phyloP scores from a whole-genome alignment of 2,113 vertebrate genomes.

The Elephas maximus region DNA sequence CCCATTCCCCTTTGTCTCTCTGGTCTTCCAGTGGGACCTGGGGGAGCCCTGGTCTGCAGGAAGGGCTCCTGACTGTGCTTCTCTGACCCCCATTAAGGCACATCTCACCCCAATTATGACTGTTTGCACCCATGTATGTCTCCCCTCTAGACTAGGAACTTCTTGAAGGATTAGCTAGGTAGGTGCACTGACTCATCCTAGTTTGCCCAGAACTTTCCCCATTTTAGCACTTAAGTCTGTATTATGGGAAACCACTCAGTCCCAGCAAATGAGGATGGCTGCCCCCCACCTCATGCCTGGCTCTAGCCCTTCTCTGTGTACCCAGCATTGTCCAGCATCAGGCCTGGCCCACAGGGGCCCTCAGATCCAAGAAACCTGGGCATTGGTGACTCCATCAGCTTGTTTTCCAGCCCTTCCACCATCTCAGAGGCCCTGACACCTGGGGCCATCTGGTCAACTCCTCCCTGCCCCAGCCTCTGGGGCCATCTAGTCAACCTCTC shows the following conservation, averaged over 20 bases:
- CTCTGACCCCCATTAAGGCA: rapidly evolving
- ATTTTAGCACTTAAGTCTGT: not conserved
- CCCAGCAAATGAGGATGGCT: not conserved
- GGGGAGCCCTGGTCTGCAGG: no score
- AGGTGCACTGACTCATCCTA: not conserved
- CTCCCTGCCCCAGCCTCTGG: not conserved
- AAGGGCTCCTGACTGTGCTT: not conserved
- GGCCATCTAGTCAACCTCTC: not conserved
- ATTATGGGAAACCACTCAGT: not conserved
- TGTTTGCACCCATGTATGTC: rapidly evolving
- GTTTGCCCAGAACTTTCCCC: not conserved
- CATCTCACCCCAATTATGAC: no score
- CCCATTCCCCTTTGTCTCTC: rapidly evolving
- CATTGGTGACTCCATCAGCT: rapidly evolving
- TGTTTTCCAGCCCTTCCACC: no score
- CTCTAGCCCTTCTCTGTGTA: not conserved
- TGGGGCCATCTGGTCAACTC: not conserved
- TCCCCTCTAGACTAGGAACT: not conserved
- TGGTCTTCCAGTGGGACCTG: not conserved
- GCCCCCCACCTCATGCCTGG: not conserved
- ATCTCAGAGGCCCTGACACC: not conserved
- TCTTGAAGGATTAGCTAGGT: rapidly evolving
- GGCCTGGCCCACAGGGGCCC: not conserved
- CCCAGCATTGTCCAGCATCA: not conserved
- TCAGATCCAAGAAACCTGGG: not conserved